Conservation (phyloP, 2,113 vertebrate genomes). For the Globicephala melas region DNA sequence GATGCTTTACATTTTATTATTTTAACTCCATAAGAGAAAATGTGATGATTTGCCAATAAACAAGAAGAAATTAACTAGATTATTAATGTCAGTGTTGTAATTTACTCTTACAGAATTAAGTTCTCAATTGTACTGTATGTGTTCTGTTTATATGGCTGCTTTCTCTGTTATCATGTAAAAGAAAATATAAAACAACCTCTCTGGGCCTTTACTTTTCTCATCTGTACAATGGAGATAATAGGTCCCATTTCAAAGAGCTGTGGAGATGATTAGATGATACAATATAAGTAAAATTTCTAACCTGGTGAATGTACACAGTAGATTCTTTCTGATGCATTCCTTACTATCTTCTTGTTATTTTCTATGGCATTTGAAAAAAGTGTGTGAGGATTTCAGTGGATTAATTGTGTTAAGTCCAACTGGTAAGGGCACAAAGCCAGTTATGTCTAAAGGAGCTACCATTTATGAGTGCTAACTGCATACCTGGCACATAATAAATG, state of each 20-base stretch:
- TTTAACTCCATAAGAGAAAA: constrained; percentile 47
- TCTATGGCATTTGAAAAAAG: constrained; percentile 5
- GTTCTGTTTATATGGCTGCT: neutral
- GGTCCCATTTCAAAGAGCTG: neutral
- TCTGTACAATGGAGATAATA: neutral
- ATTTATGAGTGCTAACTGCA: neutral
- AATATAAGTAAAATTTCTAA: neutral
- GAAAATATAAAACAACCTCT: neutral
- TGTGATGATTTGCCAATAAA: neutral
- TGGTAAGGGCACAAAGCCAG: neutral
- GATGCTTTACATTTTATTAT: neutral
- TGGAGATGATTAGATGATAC: neutral
- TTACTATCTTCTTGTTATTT: neutral
- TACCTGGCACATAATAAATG: constrained; percentile 30
- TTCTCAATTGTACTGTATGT: neutral
- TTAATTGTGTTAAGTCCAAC: constrained; percentile 6
- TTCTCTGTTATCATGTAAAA: neutral
- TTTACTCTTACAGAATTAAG: neutral
- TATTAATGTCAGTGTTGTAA: neutral
- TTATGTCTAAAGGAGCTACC: neutral
- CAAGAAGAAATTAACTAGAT: neutral
- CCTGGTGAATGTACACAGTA: neutral
- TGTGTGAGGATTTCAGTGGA: neutral
- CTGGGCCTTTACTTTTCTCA: constrained; percentile 25
- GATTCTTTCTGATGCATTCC: neutral